Evolutionary conservation across 2,797 vertebrate species (phyloP).

Genomic region (Ctenopoma kingsleyae): DNA sequence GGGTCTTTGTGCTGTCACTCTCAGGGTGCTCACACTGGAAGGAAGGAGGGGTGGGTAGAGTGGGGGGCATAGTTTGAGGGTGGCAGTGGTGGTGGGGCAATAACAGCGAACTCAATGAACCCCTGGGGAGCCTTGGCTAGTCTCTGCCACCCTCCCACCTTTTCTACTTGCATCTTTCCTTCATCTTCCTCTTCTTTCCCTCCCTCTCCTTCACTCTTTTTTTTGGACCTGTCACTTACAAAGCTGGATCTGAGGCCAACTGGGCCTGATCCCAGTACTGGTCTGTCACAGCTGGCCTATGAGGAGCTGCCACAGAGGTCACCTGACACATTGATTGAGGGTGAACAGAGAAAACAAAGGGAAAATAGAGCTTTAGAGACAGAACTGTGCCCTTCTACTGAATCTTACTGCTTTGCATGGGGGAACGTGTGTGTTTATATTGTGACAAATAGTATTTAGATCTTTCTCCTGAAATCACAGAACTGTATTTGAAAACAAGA

Average conservation of each 20-base stretch:
- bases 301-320: slow-evolving; percentile 58
- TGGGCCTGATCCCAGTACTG: slow-evolving; percentile 79
- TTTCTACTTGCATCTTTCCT: slow-evolving; percentile 53
- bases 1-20: slow-evolving; percentile 86
- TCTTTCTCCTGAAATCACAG: slow-evolving; percentile 2
- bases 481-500: not conserved
- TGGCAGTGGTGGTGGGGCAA: slow-evolving; percentile 47
- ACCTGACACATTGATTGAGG: slow-evolving; percentile 69
- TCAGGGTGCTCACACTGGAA: slow-evolving; percentile 69
- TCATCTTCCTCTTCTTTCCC: slow-evolving; percentile 44
- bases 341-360: slow-evolving; percentile 59
- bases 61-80: slow-evolving; percentile 19
- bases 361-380: slow-evolving; percentile 54
- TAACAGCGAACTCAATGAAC: slow-evolving; percentile 83
- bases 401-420: slow-evolving; percentile 38
- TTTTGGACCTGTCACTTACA: slow-evolving; percentile 66
- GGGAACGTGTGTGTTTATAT: slow-evolving; percentile 14
- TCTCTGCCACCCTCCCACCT: slow-evolving; percentile 68
- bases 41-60: slow-evolving; percentile 36
- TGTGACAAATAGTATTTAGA: slow-evolving; percentile 7
- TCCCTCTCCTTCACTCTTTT: slow-evolving; percentile 18
- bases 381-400: slow-evolving; percentile 40
- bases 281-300: slow-evolving; percentile 75
- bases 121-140: slow-evolving; percentile 71
- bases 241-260: slow-evolving; percentile 75